These are phyloP conservation scores for Zaprionus gabonicus DNA, from an alignment of 1,140 invertebrate species.

Conservation along the genomic window DNA sequence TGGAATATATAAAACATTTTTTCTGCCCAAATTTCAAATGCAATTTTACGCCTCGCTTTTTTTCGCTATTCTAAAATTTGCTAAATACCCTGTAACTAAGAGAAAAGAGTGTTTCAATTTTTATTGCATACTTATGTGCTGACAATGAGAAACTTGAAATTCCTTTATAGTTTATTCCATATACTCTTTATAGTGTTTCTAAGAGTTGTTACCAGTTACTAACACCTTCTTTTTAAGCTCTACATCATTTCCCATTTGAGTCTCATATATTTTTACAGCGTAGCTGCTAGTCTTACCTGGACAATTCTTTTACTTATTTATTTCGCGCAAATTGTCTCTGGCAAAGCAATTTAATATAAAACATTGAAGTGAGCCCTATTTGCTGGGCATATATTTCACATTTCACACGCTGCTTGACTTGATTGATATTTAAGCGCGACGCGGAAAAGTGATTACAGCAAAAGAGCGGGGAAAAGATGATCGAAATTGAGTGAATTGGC, in stretches of 20 bases:
- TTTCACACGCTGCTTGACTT: not conserved
- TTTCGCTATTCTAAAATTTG: slow-evolving; percentile 30
- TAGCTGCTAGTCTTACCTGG: not conserved
- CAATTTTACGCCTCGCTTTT: slow-evolving; percentile 51
- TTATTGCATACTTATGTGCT: not conserved
- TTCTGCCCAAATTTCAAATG: slow-evolving; percentile 59
- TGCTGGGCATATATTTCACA: slow-evolving; percentile 29
- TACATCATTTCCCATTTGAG: no score
- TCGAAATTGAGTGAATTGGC: no score
- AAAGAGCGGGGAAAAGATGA: not conserved
- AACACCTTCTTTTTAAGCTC: no score
- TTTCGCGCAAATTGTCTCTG: slow-evolving; percentile 58
- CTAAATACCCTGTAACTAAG: slow-evolving; percentile 7
- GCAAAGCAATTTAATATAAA: slow-evolving; percentile 62
- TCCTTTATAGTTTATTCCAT: not conserved
- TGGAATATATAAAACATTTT: slow-evolving; percentile 70
- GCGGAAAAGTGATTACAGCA: not conserved
- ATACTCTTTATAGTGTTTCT: not conserved
- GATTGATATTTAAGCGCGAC: slow-evolving; percentile 16
- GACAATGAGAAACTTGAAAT: not conserved
- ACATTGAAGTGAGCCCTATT: slow-evolving; percentile 43
- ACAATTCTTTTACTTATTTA: not conserved
- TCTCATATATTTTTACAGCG: not conserved
- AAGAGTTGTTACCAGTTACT: not conserved
- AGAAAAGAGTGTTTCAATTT: not conserved